Evolutionary conservation across 2,888 invertebrate species (phyloP).

Genomic region (Synergus japonicus): DNA sequence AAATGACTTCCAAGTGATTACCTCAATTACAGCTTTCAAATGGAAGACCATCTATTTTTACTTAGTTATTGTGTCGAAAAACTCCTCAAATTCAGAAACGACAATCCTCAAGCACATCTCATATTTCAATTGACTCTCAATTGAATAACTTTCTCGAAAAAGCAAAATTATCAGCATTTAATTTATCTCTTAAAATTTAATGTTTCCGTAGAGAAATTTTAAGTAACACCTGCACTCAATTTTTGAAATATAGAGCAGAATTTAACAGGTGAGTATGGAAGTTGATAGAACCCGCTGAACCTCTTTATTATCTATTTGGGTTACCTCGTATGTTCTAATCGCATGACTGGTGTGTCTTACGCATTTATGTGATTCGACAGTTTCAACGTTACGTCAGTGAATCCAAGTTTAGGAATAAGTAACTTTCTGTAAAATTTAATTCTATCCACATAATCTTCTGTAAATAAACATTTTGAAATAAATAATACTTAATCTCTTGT

Average conservation of each 20-base stretch:
- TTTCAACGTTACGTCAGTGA: slow-evolving; percentile 19
- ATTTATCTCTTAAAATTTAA: neutral
- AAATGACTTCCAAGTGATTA: slow-evolving; percentile 27
- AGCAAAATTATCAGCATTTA: neutral
- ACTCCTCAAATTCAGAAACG: neutral
- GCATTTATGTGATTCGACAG: slow-evolving; percentile 25
- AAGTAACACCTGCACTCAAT: slow-evolving; percentile 5
- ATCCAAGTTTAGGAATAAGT: slow-evolving; percentile 17
- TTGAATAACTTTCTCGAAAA: neutral
- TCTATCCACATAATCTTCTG: neutral
- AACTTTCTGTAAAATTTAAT: neutral
- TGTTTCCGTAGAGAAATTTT: slow-evolving; percentile 4
- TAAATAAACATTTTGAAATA: neutral
- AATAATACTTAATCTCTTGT: neutral
- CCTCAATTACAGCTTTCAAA: slow-evolving; percentile 29
- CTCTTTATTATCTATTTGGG: slow-evolving; percentile 41
- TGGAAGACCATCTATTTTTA: slow-evolving; percentile 8
- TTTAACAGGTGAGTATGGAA: slow-evolving; percentile 13
- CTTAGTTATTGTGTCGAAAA: neutral
- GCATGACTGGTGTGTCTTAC: slow-evolving; percentile 25
- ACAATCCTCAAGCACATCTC: neutral
- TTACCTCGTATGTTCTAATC: slow-evolving; percentile 39
- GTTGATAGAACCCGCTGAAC: slow-evolving; percentile 41
- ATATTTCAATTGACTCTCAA: neutral
- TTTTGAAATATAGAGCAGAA: slow-evolving; percentile 12